Percentiles rank a stretch among this genome's conserved stretches.
Conservation (phyloP, 2,797 vertebrate genomes). For the Myotis findleyi region DNA sequence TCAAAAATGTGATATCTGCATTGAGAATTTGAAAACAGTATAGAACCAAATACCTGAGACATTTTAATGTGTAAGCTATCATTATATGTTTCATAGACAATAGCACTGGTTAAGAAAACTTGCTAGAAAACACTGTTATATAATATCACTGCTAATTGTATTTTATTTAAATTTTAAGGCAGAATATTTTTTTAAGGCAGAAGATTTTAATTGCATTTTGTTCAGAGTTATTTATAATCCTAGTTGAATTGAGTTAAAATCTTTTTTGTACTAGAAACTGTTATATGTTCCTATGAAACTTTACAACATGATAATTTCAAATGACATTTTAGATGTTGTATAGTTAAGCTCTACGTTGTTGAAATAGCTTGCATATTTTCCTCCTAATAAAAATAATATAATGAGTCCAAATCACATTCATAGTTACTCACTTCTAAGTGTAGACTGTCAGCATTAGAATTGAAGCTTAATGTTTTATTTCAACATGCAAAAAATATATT, state of each 20-base stretch:
- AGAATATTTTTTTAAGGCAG: neutral
- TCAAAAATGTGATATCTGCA: neutral
- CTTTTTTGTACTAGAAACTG: neutral
- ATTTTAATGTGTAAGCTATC: neutral
- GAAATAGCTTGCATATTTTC: neutral
- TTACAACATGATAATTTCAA: constrained; percentile 14
- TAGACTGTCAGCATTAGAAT: neutral
- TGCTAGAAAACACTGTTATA: neutral
- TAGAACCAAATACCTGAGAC: neutral
- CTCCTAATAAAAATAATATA: neutral
- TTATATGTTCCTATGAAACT: neutral
- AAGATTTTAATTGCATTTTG: neutral
- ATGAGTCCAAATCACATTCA: neutral
- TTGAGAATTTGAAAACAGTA: neutral
- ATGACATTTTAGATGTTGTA: neutral
- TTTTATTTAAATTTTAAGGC: neutral
- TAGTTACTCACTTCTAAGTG: neutral
- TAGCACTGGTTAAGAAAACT: neutral
- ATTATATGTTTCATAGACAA: neutral
- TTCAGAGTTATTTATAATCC: neutral
- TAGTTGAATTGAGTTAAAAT: neutral
- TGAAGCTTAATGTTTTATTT: neutral
- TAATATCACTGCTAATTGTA: neutral
- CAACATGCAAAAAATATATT: neutral
- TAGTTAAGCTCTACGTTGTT: neutral